A percentile compares a stretch with the other conserved stretches of the same genome.
Conservation (phyloP, 2,888 invertebrate genomes). For the Gryllus longicercus region DNA sequence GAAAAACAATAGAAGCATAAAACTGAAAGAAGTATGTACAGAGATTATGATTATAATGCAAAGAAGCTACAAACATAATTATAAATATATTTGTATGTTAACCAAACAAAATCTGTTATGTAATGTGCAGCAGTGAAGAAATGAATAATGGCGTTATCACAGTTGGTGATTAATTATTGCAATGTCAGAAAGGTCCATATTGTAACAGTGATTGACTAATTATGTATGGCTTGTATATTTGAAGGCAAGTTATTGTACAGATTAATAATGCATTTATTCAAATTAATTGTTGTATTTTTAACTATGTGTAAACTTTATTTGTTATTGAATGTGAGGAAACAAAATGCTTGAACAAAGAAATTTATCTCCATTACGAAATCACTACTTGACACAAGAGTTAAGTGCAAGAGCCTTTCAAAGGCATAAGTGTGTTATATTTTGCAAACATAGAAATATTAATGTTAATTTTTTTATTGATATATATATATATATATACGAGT, state of each 20-base stretch:
- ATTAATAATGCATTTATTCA: constrained; percentile 4
- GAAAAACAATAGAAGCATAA: background rate
- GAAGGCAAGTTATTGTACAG: constrained; percentile 6
- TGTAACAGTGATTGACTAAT: background rate
- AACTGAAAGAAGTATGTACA: background rate
- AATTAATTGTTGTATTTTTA: constrained; percentile 26
- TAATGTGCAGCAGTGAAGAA: background rate
- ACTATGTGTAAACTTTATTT: constrained; percentile 25
- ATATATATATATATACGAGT: constrained; percentile 18
- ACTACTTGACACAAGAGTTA: constrained; percentile 25
- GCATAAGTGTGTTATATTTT: constrained; percentile 33
- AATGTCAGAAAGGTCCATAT: background rate
- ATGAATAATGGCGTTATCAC: background rate
- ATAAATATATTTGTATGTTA: constrained; percentile 17
- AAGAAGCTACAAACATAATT: background rate
- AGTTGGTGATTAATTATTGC: background rate
- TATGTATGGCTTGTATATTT: constrained; percentile 17
- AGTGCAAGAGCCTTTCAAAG: constrained; percentile 25
- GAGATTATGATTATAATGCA: background rate
- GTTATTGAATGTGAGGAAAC: constrained; percentile 12
- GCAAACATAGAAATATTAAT: constrained; percentile 31
- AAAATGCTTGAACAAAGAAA: constrained; percentile 25
- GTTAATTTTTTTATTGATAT: constrained; percentile 28
- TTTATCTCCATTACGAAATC: constrained; percentile 27
- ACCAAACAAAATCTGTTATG: constrained; percentile 4